Conservation (phyloP, 2,113 vertebrate species). For the Patagioenas fasciata region DNA sequence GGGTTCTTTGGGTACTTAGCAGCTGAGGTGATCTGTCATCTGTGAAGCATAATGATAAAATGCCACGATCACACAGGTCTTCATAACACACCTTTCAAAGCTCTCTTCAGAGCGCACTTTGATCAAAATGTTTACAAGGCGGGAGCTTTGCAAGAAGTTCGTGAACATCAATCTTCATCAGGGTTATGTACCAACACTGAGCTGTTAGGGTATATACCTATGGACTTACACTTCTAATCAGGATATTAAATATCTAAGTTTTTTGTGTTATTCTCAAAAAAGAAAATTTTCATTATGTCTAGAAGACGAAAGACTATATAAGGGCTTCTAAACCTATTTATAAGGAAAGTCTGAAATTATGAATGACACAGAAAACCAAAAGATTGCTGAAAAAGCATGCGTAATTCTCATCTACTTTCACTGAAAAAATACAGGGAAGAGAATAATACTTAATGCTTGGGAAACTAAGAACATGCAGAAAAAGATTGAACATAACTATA, state of each 20-base stretch:
- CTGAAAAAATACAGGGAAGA: neutral
- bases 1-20: neutral
- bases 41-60: constrained; percentile 6
- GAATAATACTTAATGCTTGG: rapidly evolving
- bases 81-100: constrained; percentile 32
- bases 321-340: neutral
- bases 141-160: neutral
- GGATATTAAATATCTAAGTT: rapidly evolving
- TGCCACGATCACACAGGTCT: neutral
- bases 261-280: neutral
- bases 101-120: neutral
- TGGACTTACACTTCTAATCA: neutral
- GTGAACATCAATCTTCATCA: constrained; percentile 17
- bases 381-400: rapidly evolving
- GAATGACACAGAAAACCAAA: neutral
- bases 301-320: neutral
- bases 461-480: neutral
- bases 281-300: neutral
- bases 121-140: constrained; percentile 20
- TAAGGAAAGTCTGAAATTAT: neutral
- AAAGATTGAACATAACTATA: rapidly evolving
- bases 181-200: neutral
- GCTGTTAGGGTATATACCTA: neutral
- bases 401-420: neutral
- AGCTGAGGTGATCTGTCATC: constrained; percentile 32